These are phyloP conservation scores for Araneus ventricosus DNA, from an alignment of 1,140 invertebrate species.

Conservation along the genomic window DNA sequence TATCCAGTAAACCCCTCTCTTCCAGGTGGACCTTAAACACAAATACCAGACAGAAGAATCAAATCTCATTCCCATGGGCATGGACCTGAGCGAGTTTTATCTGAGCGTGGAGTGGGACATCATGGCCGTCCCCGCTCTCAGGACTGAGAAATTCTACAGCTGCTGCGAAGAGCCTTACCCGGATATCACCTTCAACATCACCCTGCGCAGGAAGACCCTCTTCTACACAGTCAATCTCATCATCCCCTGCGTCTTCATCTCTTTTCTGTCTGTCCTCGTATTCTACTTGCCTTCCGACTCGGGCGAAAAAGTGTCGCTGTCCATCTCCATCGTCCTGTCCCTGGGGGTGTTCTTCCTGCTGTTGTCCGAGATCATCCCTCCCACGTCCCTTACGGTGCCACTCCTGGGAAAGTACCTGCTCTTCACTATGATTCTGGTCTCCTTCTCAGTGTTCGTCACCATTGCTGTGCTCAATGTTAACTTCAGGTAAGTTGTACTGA, in stretches of 20 bases:
- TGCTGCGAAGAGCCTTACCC: constrained; percentile 92
- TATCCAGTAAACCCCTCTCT: no score
- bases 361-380: constrained; percentile 97
- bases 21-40: constrained; percentile 91
- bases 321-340: constrained; percentile 98
- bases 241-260: constrained; percentile 97
- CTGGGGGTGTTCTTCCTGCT: constrained; percentile 99
- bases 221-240: constrained; percentile 98
- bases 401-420: constrained; percentile 96
- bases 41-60: constrained; percentile 86
- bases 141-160: constrained; percentile 94
- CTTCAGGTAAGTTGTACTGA: constrained; percentile 83
- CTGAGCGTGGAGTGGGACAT: constrained; percentile 99
- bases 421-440: constrained; percentile 99
- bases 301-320: constrained; percentile 97
- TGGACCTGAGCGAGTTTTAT: constrained; percentile 96
- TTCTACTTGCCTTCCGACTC: constrained; percentile 99
- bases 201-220: constrained; percentile 94
- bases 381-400: constrained; percentile 97
- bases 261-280: constrained; percentile 97
- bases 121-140: constrained; percentile 90
- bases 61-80: constrained; percentile 87
- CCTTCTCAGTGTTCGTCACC: constrained; percentile 97
- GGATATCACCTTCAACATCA: constrained; percentile 98
- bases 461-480: constrained; percentile 99